phyloP scores from a whole-genome alignment of 2,797 vertebrate species.

The Ptychadena robeensis region DNA sequence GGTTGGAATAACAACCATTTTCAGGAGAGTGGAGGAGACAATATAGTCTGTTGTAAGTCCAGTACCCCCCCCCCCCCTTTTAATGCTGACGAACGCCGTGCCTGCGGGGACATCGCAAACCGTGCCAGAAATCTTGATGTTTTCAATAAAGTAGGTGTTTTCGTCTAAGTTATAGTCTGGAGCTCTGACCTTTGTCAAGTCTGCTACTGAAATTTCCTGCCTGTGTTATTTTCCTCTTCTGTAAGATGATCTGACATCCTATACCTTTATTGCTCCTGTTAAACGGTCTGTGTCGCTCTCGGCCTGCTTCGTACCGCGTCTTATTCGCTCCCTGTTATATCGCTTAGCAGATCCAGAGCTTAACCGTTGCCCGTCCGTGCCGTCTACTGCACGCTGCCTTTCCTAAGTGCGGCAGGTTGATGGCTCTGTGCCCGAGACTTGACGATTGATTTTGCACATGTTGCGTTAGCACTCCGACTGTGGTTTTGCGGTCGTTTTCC shows the following conservation, averaged over 20 bases:
- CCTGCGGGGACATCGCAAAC: slow-evolving; percentile 67
- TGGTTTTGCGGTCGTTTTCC: slow-evolving; percentile 20
- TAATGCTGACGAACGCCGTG: slow-evolving; percentile 67
- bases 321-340: slow-evolving; percentile 68
- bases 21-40: slow-evolving; percentile 45
- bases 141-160: slow-evolving; percentile 73
- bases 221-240: slow-evolving; percentile 76
- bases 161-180: slow-evolving; percentile 75
- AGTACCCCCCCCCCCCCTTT: slow-evolving; percentile 32
- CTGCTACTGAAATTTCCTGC: slow-evolving; percentile 81
- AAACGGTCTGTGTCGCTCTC: slow-evolving; percentile 77
- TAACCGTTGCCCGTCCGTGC: slow-evolving; percentile 32
- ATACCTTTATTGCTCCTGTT: slow-evolving; percentile 83
- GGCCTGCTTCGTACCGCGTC: slow-evolving; percentile 68
- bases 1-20: slow-evolving; percentile 69
- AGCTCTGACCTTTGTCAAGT: slow-evolving; percentile 73
- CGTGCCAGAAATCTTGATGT: slow-evolving; percentile 70
- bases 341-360: slow-evolving; percentile 63
- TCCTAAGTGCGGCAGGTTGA: not conserved
- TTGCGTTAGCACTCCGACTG: slow-evolving; percentile 12
- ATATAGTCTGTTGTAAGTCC: slow-evolving; percentile 74
- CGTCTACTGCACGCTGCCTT: not conserved
- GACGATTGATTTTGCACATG: slow-evolving; percentile 47
- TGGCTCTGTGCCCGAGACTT: not conserved
- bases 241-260: slow-evolving; percentile 80